Evolutionary conservation across 2,113 vertebrate species (phyloP).

Genomic region (Eurypyga helias): DNA sequence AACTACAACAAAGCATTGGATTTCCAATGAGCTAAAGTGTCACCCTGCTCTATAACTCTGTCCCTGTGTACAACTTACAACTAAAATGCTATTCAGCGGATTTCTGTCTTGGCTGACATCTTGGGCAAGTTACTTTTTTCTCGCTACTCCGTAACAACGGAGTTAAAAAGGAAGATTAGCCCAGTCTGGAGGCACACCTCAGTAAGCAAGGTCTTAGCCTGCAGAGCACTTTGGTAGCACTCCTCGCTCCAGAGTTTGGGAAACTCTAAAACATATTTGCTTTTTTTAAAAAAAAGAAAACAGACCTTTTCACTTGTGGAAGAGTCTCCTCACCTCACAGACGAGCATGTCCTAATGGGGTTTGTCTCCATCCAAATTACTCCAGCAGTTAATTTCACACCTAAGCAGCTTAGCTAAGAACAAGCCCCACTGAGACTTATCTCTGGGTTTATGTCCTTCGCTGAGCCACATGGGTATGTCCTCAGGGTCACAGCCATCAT

Average conservation of each 20-base stretch:
- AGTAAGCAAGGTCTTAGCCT: background rate
- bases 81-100: background rate
- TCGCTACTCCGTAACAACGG: background rate
- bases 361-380: background rate
- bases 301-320: background rate
- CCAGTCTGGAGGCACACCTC: too few relatives aligned
- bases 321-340: background rate
- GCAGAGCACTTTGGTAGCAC: background rate
- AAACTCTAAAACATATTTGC: background rate
- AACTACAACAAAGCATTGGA: background rate
- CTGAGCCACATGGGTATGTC: background rate
- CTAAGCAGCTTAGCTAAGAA: background rate
- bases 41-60: too few relatives aligned
- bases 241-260: accelerated
- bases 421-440: background rate
- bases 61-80: background rate
- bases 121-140: background rate
- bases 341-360: background rate
- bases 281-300: too few relatives aligned
- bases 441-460: background rate
- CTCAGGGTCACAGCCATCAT: background rate
- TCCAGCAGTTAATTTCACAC: background rate
- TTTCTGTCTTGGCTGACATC: background rate
- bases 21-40: background rate
- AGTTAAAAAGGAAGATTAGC: background rate